These are phyloP conservation scores for Parambassis ranga DNA, from an alignment of 2,797 vertebrate species.

Conservation along the genomic window DNA sequence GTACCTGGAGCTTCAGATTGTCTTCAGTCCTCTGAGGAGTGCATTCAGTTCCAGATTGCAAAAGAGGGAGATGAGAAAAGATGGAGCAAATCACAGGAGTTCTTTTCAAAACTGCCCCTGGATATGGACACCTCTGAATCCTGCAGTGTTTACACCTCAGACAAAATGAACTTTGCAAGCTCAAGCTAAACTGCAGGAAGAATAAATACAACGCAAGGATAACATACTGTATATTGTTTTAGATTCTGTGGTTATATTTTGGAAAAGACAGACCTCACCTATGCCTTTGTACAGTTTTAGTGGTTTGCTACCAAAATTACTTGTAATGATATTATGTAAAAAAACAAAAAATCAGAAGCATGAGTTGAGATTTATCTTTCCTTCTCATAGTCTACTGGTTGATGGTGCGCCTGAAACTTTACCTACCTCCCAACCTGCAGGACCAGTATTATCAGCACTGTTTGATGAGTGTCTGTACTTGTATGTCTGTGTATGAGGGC, in stretches of 20 bases:
- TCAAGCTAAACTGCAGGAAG: not conserved
- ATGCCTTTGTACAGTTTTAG: conserved; percentile 60
- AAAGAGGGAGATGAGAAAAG: conserved; percentile 41
- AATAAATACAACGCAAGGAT: not conserved
- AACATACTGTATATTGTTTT: not conserved
- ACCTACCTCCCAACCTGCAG: conserved; percentile 78
- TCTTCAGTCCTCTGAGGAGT: conserved; percentile 71
- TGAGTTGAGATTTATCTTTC: conserved; percentile 26
- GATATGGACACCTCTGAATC: conserved; percentile 63
- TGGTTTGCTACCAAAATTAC: conserved; percentile 28
- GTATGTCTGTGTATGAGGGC: conserved; percentile 22
- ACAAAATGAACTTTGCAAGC: conserved; percentile 69
- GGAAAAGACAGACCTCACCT: conserved; percentile 17
- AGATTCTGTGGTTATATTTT: not conserved
- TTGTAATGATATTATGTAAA: conserved; percentile 35
- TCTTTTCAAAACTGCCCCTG: conserved; percentile 69
- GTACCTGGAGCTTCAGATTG: conserved; percentile 69
- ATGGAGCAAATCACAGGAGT: conserved; percentile 40
- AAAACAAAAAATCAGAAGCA: conserved; percentile 33
- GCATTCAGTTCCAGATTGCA: conserved; percentile 71
- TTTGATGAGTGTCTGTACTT: conserved; percentile 29
- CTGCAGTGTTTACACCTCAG: conserved; percentile 74
- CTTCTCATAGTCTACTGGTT: conserved; percentile 33
- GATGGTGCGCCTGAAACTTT: conserved; percentile 50
- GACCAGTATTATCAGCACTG: conserved; percentile 60